Conservation (phyloP, 2,888 invertebrate genomes). For the Scaptomyza caliginosa region DNA sequence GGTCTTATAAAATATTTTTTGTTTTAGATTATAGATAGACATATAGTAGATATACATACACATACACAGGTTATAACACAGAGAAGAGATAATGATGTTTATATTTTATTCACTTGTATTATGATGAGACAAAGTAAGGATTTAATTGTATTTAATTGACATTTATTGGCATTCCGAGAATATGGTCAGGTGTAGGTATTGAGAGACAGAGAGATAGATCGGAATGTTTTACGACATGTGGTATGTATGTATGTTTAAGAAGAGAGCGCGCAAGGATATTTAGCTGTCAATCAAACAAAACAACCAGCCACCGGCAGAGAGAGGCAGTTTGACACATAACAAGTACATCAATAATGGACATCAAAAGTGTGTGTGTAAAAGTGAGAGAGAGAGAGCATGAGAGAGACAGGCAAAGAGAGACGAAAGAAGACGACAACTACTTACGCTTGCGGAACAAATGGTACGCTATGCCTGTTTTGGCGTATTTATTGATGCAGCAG, state of each 20-base stretch:
- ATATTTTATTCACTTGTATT: not conserved
- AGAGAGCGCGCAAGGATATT: constrained; percentile 13
- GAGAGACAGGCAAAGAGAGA: constrained; percentile 26
- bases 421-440: constrained; percentile 54
- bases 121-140: not conserved
- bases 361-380: constrained; percentile 14
- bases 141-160: not conserved
- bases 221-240: constrained; percentile 21
- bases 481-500: constrained; percentile 49
- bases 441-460: constrained; percentile 80
- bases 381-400: constrained; percentile 23
- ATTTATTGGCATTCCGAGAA: constrained; percentile 10
- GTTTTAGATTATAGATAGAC: not conserved
- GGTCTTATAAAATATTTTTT: not conserved
- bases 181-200: constrained; percentile 12
- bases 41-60: not conserved
- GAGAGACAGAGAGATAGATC: constrained; percentile 4
- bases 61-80: constrained; percentile 6
- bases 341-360: constrained; percentile 54
- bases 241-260: not conserved
- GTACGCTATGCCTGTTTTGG: constrained; percentile 62
- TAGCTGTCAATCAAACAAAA: constrained; percentile 7
- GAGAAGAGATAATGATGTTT: not conserved
- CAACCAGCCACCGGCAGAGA: constrained; percentile 11
- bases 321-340: constrained; percentile 16